phyloP scores from a whole-genome alignment of 2,113 vertebrate species.

The Dendrocopos noguchii region DNA sequence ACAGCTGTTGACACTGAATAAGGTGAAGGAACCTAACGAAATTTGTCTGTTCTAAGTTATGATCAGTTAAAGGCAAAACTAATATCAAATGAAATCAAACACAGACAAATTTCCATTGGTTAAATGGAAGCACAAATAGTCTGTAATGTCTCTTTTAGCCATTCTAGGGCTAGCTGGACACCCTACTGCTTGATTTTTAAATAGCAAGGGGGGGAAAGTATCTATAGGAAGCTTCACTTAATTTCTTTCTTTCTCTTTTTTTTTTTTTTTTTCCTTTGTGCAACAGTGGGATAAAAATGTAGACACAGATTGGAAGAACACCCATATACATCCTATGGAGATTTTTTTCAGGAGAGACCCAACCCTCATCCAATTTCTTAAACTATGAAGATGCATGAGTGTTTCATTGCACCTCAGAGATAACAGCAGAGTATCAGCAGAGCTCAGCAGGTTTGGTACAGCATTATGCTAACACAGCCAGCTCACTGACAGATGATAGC shows the following conservation, averaged over 20 bases:
- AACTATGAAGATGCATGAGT: neutral
- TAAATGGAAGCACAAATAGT: neutral
- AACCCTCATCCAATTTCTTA: neutral
- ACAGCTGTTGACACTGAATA: neutral
- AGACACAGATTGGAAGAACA: neutral
- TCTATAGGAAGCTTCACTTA: neutral
- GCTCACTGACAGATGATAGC: conserved; percentile 35
- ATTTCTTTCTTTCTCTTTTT: neutral
- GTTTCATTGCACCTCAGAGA: neutral
- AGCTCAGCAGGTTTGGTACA: conserved; percentile 9
- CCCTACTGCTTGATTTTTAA: neutral
- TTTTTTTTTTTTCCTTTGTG: neutral
- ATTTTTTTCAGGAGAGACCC: neutral
- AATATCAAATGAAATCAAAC: neutral
- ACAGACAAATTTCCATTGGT: neutral
- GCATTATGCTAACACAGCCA: neutral
- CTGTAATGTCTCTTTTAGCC: neutral
- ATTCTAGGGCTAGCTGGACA: neutral
- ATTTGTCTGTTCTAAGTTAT: neutral
- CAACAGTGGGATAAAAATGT: neutral
- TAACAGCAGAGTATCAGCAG: conserved; percentile 15
- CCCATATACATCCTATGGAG: neutral
- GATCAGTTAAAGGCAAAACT: neutral
- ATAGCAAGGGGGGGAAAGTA: neutral
- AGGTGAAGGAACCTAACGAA: neutral